Base-by-base conservation (phyloP, 2,113 vertebrate species). In the Peromyscus californicus region DNA sequence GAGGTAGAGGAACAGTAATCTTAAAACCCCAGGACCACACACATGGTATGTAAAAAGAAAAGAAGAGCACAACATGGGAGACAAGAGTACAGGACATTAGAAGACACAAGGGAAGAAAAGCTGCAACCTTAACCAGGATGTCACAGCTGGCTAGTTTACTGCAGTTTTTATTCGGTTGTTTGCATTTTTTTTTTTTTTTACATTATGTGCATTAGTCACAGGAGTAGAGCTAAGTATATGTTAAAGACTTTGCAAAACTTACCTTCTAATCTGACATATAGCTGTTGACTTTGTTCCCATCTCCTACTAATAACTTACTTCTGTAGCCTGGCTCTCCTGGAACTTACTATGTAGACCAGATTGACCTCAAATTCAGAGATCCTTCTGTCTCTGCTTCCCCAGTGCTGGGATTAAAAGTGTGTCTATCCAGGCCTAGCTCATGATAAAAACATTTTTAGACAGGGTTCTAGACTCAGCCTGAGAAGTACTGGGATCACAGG, bases 81-180 rank as follows among this genome's bases (percentile, higher is more conserved):
- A 72, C n/a, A 72, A 19, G 31, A n/a, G 10, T 92, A 21, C 3
- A 87, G 11, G 3, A 86, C 39, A 1, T 45, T 78, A 83, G 21
- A 11, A 45, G 15, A 67, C 22, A 67, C 16, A 67, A 6, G 29
- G 1, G 9, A 80, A 79, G 48, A 16, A 54, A 15, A 78, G 26
- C 1, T 48, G 33, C 39, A 85, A 48, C 39, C 83, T 88, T 90
- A 90, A 78, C 69, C 31, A 74, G 7, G 36, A 11, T 72, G 63
- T 36, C 67, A 80, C 13, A 31, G 42, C 39, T 54, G 48, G 26
- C 7, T 89, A 51, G 39, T 29, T 94, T 90, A 84, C 59, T 78
- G 67, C 12, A n/a, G n/a, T 90, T 86, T 96, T 91, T 89, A 92
- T 22, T 92, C 5, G 8, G 67, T 42, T 91, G 75, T 72, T 83